These are phyloP conservation scores for Unio pictorum DNA, from an alignment of 2,888 invertebrate species.

Conservation along the genomic window DNA sequence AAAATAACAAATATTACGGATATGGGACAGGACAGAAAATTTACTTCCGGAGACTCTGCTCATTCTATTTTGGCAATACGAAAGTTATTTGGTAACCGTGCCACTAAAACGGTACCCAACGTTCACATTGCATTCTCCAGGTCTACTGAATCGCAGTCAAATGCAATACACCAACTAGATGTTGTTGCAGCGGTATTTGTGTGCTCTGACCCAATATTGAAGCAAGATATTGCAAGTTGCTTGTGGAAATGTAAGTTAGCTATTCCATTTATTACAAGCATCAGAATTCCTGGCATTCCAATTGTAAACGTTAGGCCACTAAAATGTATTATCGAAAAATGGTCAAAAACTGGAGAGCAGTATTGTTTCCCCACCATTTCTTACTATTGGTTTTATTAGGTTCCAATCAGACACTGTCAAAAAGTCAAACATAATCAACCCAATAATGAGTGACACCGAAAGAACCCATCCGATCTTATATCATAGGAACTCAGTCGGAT, in stretches of 20 bases:
- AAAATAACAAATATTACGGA: no score
- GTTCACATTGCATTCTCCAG: no score
- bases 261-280: constrained; percentile 3
- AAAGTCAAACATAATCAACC: constrained; percentile 8
- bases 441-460: constrained; percentile 5
- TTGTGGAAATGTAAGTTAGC: constrained; percentile 14
- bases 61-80: no score
- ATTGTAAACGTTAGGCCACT: constrained; percentile 6
- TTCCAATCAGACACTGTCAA: constrained; percentile 1
- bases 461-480: constrained; percentile 11
- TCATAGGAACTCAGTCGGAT: constrained; percentile 8
- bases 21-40: no score
- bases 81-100: no score
- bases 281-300: not conserved
- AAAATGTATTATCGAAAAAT: not conserved
- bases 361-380: not conserved
- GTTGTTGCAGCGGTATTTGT: constrained; percentile 7
- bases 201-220: constrained; percentile 12
- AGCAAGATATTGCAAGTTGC: constrained; percentile 8
- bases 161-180: constrained; percentile 10
- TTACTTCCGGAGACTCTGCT: no score
- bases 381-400: constrained; percentile 4
- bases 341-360: not conserved
- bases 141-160: no score
- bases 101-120: no score